Base-by-base conservation (phyloP, 2,888 invertebrate species). In the Morpho deidamia region DNA sequence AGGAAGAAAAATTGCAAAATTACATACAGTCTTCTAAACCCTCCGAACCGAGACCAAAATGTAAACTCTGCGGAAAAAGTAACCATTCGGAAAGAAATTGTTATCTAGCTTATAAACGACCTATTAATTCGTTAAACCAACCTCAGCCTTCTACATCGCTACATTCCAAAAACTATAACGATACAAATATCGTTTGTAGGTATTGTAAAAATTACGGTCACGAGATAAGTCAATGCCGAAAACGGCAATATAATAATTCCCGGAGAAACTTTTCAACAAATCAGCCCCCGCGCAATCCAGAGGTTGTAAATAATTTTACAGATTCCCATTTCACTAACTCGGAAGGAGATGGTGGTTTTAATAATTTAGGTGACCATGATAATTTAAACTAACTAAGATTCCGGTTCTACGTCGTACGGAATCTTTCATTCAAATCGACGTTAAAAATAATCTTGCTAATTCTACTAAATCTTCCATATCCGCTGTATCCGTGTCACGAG, bases 1-100 rank as follows among this genome's bases (percentile, higher is more conserved):
- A 47, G 9, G 47, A 47, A 10, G 47, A 47, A 32, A 47, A 47
- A 39, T 37, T 47, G 11, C 46, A 47, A 11, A 47, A 47, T 14
- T 47, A 46, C 11, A 47, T 47, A 2, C 32, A 39, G 23, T 39
- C 39, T 9, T 47, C 11, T 7, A 32, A 11, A 7, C 38, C 11
- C 11, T 40, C 12, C 9, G 46, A 47, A 38, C 12, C 32, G 11
- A 47, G 11, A 23, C 38, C 46, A 10, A 47, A 5, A 5, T 47
- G 46, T n/a, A 47, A 11, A 11, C 8, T 40, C 8, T 40, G 40
- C 11, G 40, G 40, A 7, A 40, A 12, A 2, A 40, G 8, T 40
- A 40, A 40, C 11, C 40, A 40, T 12, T 40, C 40, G 7, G 40
- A 40, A 12, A 40, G 12, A 40, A 40, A 40, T 12, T 40, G 40